These are phyloP conservation scores for Umimayanthus chanpuru DNA, from an alignment of 92 coral and sea anemone genomes.

Conservation along the genomic window DNA sequence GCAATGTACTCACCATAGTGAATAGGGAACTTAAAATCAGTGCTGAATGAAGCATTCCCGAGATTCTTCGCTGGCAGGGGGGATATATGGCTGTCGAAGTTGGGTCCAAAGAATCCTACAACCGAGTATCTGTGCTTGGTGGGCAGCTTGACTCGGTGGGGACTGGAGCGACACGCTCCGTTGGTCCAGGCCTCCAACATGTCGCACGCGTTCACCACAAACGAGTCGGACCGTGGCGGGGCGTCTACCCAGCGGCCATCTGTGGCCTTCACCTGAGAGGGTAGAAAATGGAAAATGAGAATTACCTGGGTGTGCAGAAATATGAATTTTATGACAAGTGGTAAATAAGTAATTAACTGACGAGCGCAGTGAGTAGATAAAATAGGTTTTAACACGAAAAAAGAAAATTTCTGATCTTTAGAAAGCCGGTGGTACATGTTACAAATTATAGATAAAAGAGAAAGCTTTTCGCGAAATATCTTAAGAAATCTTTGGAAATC, in stretches of 20 bases:
- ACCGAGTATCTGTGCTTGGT: constrained; percentile 27
- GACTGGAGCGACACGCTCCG: constrained; percentile 38
- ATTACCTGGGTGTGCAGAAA: no score
- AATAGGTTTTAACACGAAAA: no score
- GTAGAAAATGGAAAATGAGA: no score
- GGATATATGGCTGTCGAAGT: constrained; percentile 37
- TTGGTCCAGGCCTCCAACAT: constrained; percentile 43
- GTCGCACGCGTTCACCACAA: constrained; percentile 39
- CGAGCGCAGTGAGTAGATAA: no score
- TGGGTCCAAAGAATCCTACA: constrained; percentile 34
- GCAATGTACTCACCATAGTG: constrained; percentile 44
- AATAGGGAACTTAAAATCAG: constrained; percentile 19
- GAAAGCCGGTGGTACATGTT: no score
- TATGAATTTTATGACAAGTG: no score
- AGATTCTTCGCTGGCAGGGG: constrained; percentile 28
- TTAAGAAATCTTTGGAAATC: no score
- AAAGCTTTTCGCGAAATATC: no score
- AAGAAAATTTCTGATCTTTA: no score
- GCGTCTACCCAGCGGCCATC: constrained; percentile 42
- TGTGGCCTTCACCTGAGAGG: constrained; percentile 19
- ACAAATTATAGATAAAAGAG: no score
- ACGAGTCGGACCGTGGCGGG: constrained; percentile 16
- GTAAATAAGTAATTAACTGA: no score
- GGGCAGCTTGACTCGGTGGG: constrained; percentile 33
- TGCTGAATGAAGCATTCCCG: constrained; percentile 29